Evolutionary conservation across 2,113 vertebrate species (phyloP), one percentile per base, ranked within the genome.

Genomic region (Ranitomeya variabilis): DNA sequence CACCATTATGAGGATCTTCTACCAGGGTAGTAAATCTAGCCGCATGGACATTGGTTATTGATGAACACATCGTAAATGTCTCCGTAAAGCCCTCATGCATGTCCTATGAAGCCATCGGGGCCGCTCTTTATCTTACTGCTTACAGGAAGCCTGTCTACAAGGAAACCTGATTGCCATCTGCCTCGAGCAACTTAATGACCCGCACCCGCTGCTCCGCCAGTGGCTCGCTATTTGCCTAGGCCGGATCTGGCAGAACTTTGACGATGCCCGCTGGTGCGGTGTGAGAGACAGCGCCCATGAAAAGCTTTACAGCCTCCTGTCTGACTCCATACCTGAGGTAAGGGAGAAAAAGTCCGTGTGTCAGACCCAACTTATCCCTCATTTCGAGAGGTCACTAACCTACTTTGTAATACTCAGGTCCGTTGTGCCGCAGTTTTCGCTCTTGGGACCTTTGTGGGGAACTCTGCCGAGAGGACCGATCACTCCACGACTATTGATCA

Each of bases 401-500:
- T 45, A 6, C 23, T 60, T 2, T 60, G 0, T 59, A 16, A 80
- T 37, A 89, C 60, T 0, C 93, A 99, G 98, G 98, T 99, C 74
- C 96, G 98, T 77, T 99, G 98, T 31, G 96, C 98, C 0, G 98
- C 98, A 0, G 98, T 99, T 54, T 99, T 99, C 19, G 98, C 98
- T 0, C 94, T 99, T 73, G 98, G 98, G 2, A 99, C 98, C 0
- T 99, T 99, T 16, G 97, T 99, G 91, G 98, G 98, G 8, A 99
- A 99, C 93, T 98, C 98, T 0, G 98, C 96, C 0, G 98, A 99
- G 91, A 93, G 98, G 87, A 99, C 98, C 0, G 98, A 99, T 89
- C 98, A 99, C 94, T 99, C 98, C 13, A 99, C 98, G 92, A 99
- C 98, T 92, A 99, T 99, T 2, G 98, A 99, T 91, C 98, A 99